These are phyloP conservation scores for Macquaria ambigua DNA, from an alignment of 2,113 vertebrate genomes.

Conservation along the genomic window DNA sequence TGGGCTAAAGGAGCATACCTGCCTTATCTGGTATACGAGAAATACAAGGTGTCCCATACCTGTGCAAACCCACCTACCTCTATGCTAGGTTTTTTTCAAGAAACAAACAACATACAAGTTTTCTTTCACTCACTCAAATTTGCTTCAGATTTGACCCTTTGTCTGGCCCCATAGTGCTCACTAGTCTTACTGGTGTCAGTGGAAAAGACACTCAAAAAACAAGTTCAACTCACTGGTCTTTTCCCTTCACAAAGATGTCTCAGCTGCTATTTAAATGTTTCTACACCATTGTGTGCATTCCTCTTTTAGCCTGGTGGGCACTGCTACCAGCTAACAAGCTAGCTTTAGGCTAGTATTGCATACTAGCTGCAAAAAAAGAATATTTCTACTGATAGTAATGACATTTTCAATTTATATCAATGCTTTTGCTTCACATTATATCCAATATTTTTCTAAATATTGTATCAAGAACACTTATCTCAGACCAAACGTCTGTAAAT, in stretches of 20 bases:
- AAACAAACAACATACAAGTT: background rate
- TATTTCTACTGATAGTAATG: background rate
- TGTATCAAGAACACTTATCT: background rate
- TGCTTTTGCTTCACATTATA: background rate
- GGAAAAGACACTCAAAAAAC: background rate
- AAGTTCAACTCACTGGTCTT: background rate
- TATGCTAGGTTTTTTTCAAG: no score
- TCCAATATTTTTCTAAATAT: background rate
- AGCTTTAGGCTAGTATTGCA: background rate
- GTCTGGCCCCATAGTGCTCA: background rate
- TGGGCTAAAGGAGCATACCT: no score
- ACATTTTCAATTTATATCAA: background rate
- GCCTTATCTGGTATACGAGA: background rate
- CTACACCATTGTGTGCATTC: background rate
- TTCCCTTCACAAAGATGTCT: background rate
- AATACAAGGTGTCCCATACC: background rate
- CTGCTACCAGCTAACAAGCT: background rate
- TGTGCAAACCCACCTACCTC: no score
- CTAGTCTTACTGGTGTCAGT: background rate
- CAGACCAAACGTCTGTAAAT: background rate
- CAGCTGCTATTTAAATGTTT: slow-evolving; percentile 5
- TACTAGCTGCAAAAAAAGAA: background rate
- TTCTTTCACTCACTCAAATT: background rate
- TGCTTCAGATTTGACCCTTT: background rate
- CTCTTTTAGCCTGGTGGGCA: background rate